These are phyloP conservation scores for Ditylenchus dipsaci DNA, from an alignment of 1,140 invertebrate species.

Conservation along the genomic window DNA sequence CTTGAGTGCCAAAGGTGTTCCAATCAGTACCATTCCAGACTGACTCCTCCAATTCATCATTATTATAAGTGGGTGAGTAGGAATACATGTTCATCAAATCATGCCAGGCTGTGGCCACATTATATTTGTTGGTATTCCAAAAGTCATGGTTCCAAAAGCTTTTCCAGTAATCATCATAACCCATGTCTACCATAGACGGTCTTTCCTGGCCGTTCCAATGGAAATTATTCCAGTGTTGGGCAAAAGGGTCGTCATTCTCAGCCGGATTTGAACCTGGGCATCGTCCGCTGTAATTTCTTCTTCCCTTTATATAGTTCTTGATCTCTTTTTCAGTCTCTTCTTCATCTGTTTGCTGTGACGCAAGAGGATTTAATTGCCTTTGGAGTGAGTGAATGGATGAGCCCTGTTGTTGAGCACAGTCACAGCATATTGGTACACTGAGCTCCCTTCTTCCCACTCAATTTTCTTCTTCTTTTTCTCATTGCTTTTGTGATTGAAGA, in stretches of 20 bases:
- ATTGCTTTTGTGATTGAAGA: too few relatives aligned
- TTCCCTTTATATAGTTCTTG: neutral
- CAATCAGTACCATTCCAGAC: conserved; percentile 29
- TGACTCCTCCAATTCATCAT: conserved; percentile 3
- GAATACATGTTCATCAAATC: conserved; percentile 20
- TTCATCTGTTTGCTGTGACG: neutral
- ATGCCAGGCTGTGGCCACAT: conserved; percentile 33
- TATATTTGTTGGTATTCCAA: conserved; percentile 39
- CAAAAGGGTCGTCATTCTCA: conserved; percentile 30
- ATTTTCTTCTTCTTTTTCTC: too few relatives aligned
- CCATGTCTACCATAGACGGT: conserved; percentile 34
- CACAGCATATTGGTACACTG: neutral
- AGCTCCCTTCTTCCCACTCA: neutral
- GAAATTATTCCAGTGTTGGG: conserved; percentile 30
- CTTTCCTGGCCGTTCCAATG: conserved; percentile 45
- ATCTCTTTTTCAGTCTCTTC: neutral
- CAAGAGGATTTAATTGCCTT: neutral
- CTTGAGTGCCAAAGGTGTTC: conserved; percentile 16
- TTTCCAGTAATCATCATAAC: conserved; percentile 31
- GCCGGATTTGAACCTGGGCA: conserved; percentile 20
- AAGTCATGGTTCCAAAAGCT: conserved; percentile 42
- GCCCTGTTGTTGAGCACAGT: neutral
- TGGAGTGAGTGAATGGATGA: neutral
- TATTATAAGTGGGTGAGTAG: conserved; percentile 15
- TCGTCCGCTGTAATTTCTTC: neutral